A percentile compares a stretch with the other conserved stretches of the same genome.
Conservation (phyloP, 2,888 invertebrate genomes). For the Ennomos fuscantarius region DNA sequence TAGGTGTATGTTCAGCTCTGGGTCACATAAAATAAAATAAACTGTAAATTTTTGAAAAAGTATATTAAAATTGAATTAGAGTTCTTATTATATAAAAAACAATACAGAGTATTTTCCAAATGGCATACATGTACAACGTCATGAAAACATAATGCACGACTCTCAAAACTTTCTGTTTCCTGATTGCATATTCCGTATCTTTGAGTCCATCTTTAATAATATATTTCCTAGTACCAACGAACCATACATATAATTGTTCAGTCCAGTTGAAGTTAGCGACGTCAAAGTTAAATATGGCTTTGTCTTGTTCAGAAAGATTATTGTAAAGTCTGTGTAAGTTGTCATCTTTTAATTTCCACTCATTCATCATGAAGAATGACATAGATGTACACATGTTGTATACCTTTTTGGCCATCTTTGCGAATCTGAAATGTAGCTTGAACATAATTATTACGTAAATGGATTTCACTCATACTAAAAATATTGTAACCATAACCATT, state of each 20-base stretch:
- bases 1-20: no score
- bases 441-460: no score
- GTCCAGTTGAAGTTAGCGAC: slow-evolving; percentile 23
- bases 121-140: slow-evolving; percentile 18
- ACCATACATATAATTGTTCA: slow-evolving; percentile 22
- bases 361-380: slow-evolving; percentile 22
- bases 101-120: slow-evolving; percentile 23
- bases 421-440: slow-evolving; percentile 33
- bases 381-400: slow-evolving; percentile 21
- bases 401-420: slow-evolving; percentile 30
- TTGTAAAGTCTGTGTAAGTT: slow-evolving; percentile 21
- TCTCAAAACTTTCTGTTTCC: slow-evolving; percentile 15
- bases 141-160: slow-evolving; percentile 23
- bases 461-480: no score
- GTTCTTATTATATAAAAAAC: no score
- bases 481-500: no score
- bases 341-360: slow-evolving; percentile 29
- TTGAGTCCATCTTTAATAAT: slow-evolving; percentile 34
- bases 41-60: no score
- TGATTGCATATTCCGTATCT: slow-evolving; percentile 11
- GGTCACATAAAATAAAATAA: no score
- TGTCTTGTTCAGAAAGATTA: slow-evolving; percentile 32
- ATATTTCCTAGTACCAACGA: slow-evolving; percentile 29
- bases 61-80: no score
- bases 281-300: slow-evolving; percentile 38